These are phyloP conservation scores for Anisognathus igniventris DNA, from an alignment of 2,797 vertebrate species.

Conservation along the genomic window DNA sequence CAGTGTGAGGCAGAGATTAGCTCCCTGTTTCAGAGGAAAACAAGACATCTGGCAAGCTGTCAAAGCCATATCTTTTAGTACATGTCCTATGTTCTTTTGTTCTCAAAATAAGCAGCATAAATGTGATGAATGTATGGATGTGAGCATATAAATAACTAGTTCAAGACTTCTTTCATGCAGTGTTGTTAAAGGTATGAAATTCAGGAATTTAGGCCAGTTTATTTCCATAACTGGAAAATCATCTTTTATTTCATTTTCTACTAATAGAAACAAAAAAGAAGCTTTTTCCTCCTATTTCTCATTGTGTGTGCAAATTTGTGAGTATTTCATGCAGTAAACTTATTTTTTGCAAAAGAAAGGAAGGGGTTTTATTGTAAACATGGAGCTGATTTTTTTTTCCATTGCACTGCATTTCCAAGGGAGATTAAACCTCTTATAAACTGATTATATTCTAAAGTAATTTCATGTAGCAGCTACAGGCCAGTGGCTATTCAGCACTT, in stretches of 20 bases:
- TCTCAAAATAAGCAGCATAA: background rate
- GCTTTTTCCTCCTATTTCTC: rapidly evolving
- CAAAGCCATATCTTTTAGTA: background rate
- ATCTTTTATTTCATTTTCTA: background rate
- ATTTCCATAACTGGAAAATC: background rate
- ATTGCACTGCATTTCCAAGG: background rate
- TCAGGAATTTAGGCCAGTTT: background rate
- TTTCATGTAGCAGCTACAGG: background rate
- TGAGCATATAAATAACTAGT: background rate
- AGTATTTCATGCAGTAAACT: background rate
- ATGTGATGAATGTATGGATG: background rate
- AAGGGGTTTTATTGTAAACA: background rate
- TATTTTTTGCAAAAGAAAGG: background rate
- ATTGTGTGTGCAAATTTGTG: rapidly evolving
- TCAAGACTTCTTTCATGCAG: background rate
- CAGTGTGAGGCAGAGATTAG: background rate
- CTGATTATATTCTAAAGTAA: background rate
- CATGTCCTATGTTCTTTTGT: background rate
- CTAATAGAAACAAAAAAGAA: background rate
- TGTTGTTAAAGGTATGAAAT: background rate
- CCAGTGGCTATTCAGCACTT: background rate
- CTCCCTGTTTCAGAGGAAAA: background rate
- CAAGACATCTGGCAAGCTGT: background rate
- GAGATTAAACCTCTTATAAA: background rate
- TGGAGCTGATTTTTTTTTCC: background rate